Percentiles rank a stretch among this genome's conserved stretches.
Evolutionary conservation across 2,113 vertebrate species (phyloP).

Genomic region (Vidua macroura): DNA sequence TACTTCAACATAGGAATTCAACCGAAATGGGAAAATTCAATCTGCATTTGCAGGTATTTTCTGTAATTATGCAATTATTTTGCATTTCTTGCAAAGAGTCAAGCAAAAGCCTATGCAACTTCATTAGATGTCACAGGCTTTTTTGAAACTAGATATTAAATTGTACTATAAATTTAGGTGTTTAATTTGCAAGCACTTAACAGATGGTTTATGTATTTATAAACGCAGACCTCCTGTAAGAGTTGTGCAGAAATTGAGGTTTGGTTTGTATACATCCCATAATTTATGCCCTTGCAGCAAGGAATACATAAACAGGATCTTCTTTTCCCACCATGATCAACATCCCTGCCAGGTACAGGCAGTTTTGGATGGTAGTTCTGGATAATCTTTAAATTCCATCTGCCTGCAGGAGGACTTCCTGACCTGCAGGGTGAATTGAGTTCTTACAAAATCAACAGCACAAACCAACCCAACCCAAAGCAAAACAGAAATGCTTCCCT

Average conservation of each 20-base stretch:
- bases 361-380: constrained; percentile 8
- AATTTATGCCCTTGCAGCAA: constrained; percentile 1
- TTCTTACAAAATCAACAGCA: neutral
- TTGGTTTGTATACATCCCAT: neutral
- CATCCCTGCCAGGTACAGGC: neutral
- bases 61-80: constrained; percentile 14
- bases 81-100: constrained; percentile 7
- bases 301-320: constrained; percentile 35
- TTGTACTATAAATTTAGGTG: neutral
- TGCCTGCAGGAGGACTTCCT: constrained; percentile 49
- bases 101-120: neutral
- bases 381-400: constrained; percentile 51
- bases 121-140: neutral
- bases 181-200: constrained; percentile 40
- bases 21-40: neutral
- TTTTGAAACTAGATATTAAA: constrained; percentile 19
- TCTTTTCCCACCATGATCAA: neutral
- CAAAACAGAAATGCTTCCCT: neutral
- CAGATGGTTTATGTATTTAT: constrained; percentile 11
- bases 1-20: neutral
- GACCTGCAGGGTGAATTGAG: neutral
- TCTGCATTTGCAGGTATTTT: neutral
- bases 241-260: neutral
- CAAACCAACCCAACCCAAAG: neutral
- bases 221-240: constrained; percentile 15